Conservation (phyloP, 2,113 vertebrate species). For the Glareola pratincola region DNA sequence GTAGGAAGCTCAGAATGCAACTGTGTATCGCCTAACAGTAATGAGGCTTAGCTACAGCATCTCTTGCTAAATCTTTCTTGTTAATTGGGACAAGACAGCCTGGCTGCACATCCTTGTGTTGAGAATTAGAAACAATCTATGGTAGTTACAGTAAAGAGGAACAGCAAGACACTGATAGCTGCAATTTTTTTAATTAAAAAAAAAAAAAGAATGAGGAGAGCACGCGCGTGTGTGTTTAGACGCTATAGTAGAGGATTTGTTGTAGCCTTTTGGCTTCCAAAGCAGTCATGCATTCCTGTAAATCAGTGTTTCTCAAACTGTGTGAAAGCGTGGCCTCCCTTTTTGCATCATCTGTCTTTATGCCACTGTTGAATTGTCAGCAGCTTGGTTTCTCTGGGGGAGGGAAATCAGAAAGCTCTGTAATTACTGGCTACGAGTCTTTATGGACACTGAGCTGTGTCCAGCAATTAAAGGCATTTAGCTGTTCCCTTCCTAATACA, state of each 20-base stretch:
- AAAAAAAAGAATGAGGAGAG: neutral
- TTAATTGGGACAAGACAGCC: constrained; percentile 31
- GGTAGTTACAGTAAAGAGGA: constrained; percentile 39
- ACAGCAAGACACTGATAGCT: constrained; percentile 32
- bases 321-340: neutral
- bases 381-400: neutral
- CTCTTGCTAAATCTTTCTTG: neutral
- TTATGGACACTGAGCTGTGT: neutral
- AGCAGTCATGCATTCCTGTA: constrained; percentile 36
- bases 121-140: constrained; percentile 12
- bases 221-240: neutral
- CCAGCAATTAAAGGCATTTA: constrained; percentile 14
- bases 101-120: neutral
- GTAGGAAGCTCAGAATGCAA: constrained; percentile 47
- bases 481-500: neutral
- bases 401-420: neutral
- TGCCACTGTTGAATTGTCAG: neutral
- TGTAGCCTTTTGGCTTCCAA: constrained; percentile 31
- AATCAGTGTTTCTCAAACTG: neutral
- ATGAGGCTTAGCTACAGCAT: constrained; percentile 12
- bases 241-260: neutral
- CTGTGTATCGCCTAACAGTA: constrained; percentile 8
- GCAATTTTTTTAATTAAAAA: constrained; percentile 43
- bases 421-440: neutral
- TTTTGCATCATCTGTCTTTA: neutral